phyloP scores from a whole-genome alignment of 2,888 invertebrate genomes.

The Pseudococcus longispinus region DNA sequence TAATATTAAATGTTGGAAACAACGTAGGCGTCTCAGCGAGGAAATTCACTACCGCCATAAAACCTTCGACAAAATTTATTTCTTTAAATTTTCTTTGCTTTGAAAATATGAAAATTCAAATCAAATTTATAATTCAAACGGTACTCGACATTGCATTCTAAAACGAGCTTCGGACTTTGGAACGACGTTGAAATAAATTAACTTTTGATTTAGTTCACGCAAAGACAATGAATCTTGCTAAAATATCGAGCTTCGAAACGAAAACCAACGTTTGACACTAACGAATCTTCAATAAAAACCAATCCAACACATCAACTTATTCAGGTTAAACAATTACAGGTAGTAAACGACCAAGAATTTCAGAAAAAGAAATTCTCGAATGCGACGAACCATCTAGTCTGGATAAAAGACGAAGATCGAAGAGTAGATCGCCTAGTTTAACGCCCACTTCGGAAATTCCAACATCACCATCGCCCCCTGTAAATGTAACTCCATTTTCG shows the following conservation, averaged over 20 bases:
- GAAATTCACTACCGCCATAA: slow-evolving; percentile 19
- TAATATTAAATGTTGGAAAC: slow-evolving; percentile 49
- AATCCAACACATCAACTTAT: background rate
- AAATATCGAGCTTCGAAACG: background rate
- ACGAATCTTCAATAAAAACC: background rate
- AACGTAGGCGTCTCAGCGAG: slow-evolving; percentile 44
- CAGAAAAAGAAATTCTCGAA: slow-evolving; percentile 57
- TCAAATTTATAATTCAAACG: slow-evolving; percentile 4
- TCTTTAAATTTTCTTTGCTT: slow-evolving; percentile 32
- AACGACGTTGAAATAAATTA: background rate
- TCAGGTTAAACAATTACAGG: slow-evolving; percentile 42
- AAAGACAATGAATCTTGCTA: background rate
- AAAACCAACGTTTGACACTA: background rate
- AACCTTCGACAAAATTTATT: background rate
- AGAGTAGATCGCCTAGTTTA: slow-evolving; percentile 52
- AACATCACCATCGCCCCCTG: slow-evolving; percentile 52
- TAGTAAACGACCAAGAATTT: slow-evolving; percentile 58
- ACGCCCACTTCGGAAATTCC: slow-evolving; percentile 53
- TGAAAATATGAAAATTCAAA: slow-evolving; percentile 38
- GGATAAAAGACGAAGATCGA: slow-evolving; percentile 54
- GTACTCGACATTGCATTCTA: background rate
- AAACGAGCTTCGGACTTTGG: background rate
- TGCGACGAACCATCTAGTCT: slow-evolving; percentile 40
- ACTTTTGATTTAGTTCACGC: background rate
- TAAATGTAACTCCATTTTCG: slow-evolving; percentile 33